These are phyloP conservation scores for Aethes cnicana DNA, from an alignment of 2,888 invertebrate genomes.

Conservation along the genomic window DNA sequence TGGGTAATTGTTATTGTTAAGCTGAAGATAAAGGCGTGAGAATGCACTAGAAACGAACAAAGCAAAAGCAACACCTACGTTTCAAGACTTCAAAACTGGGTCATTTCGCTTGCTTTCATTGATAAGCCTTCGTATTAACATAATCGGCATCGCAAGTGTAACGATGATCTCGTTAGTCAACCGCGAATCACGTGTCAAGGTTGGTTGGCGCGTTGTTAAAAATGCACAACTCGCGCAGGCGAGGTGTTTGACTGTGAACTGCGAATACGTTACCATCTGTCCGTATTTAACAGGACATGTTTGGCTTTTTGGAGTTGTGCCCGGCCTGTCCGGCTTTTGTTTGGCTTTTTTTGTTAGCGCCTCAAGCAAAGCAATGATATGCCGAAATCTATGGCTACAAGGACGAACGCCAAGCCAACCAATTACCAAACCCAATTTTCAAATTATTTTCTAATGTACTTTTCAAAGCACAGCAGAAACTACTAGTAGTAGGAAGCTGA, in stretches of 20 bases:
- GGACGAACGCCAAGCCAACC: no score
- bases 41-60: not conserved
- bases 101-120: slow-evolving; percentile 31
- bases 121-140: slow-evolving; percentile 33
- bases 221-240: slow-evolving; percentile 43
- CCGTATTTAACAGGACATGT: no score
- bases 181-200: slow-evolving; percentile 49
- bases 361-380: no score
- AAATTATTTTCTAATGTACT: no score
- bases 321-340: no score
- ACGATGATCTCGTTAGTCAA: slow-evolving; percentile 47
- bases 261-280: no score
- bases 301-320: no score
- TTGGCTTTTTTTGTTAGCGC: no score
- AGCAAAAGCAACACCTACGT: not conserved
- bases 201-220: slow-evolving; percentile 44
- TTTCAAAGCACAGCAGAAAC: no score
- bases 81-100: not conserved
- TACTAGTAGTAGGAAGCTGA: no score
- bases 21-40: not conserved
- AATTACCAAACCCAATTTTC: no score
- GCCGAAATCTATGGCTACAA: no score
- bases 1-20: not conserved
- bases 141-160: slow-evolving; percentile 39
- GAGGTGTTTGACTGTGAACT: slow-evolving; percentile 46